These are phyloP conservation scores for Hemistola chrysoprasaria DNA, from an alignment of 2,888 invertebrate genomes.

Conservation along the genomic window DNA sequence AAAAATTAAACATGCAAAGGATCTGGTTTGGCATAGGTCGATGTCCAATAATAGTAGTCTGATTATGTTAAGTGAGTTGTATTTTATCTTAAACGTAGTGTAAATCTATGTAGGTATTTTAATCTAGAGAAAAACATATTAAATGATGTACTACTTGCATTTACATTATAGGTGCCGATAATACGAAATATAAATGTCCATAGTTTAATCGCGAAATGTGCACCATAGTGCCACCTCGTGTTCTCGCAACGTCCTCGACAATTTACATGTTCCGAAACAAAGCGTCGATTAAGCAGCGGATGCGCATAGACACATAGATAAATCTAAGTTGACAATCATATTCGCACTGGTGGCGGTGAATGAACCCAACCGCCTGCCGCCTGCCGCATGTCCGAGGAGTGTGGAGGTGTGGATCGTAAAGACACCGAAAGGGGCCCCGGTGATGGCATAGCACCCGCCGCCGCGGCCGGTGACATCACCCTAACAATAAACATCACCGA, in stretches of 20 bases:
- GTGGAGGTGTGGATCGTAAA: conserved; percentile 78
- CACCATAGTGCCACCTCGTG: conserved; percentile 1
- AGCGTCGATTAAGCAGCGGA: conserved; percentile 35
- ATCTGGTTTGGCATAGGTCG: too few species aligned
- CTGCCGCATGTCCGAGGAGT: conserved; percentile 42
- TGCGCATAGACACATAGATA: conserved; percentile 51
- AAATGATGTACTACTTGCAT: too few species aligned
- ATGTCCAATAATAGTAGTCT: too few species aligned
- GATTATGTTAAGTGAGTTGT: too few species aligned
- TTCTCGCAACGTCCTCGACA: conserved; percentile 6
- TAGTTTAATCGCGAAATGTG: too few species aligned
- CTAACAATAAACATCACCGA: conserved; percentile 51
- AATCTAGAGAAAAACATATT: too few species aligned
- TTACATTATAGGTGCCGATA: too few species aligned
- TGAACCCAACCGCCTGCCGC: too few species aligned
- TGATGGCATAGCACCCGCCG: conserved; percentile 59
- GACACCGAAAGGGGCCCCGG: conserved; percentile 70
- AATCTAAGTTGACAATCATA: conserved; percentile 59
- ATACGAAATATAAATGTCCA: too few species aligned
- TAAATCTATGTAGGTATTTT: too few species aligned
- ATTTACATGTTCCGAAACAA: conserved; percentile 16
- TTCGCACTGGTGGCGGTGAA: conserved; percentile 57
- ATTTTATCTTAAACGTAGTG: too few species aligned
- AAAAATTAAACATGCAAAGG: too few species aligned
- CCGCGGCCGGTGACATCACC: conserved; percentile 75